Evolutionary conservation across 2,888 invertebrate genomes (phyloP).

Genomic region (Noctua janthina): DNA sequence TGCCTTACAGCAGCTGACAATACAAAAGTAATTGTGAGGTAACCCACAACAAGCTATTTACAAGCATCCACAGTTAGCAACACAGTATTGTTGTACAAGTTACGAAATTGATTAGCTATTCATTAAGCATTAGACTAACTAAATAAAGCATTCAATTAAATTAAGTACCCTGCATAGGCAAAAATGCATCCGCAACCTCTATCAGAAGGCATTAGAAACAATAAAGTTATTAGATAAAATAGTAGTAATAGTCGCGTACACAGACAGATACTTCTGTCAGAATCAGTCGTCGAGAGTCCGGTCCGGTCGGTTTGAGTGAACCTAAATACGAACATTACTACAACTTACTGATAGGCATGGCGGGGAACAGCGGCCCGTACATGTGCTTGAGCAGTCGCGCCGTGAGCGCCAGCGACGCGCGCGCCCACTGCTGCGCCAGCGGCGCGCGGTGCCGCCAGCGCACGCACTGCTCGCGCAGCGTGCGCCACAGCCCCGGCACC

Average conservation of each 20-base stretch:
- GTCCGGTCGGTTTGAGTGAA: no score
- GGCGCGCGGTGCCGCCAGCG: slow-evolving; percentile 98
- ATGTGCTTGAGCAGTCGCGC: slow-evolving; percentile 95
- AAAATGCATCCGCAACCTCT: background rate
- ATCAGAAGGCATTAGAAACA: background rate
- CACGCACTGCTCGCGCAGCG: slow-evolving; percentile 97
- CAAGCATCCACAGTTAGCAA: background rate
- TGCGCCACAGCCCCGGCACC: slow-evolving; percentile 98
- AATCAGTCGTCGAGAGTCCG: no score
- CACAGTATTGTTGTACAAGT: background rate
- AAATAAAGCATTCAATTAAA: background rate
- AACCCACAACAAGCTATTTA: no score
- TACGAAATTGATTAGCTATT: background rate
- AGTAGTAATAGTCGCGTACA: no score
- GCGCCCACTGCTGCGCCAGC: slow-evolving; percentile 98
- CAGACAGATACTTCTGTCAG: background rate
- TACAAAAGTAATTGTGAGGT: no score
- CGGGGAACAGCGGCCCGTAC: slow-evolving; percentile 96
- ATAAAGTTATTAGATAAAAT: background rate
- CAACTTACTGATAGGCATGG: slow-evolving; percentile 92
- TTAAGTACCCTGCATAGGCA: background rate
- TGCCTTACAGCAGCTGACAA: no score
- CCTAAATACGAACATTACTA: background rate
- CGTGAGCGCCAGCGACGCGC: slow-evolving; percentile 97
- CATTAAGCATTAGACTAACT: background rate